Base-by-base conservation (phyloP, 2,797 vertebrate species). In the Malurus splendens region DNA sequence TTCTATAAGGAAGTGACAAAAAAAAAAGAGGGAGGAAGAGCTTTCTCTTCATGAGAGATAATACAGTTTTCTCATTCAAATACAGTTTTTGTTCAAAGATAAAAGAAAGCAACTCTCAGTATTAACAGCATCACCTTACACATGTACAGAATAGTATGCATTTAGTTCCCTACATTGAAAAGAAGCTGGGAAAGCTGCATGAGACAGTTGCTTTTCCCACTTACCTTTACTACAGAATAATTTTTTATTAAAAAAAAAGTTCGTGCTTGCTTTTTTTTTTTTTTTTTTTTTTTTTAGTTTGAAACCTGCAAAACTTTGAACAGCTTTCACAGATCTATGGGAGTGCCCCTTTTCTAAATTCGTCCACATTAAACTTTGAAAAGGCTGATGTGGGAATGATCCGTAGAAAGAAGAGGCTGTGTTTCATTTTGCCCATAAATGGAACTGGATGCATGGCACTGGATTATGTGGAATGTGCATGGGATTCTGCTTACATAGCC, bases 371-470 rank as follows among this genome's bases (percentile, higher is more conserved):
- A 73, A 71, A 90, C 57, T 91, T 83, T 77, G 80, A 86, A 94
- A 94, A 95, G 82, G 54, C 85, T 89, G 60, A 92, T 92, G 90
- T 92, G 81, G 91, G 92, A 96, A 94, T 0, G 13, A 82, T 79
- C 44, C 86, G 24, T 14, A 90, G 94, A 94, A 95, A 94, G 82
- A 87, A 88, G 81, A 55, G 77, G 39, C 89, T 86, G 88, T 64
- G 93, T 94, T 94, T 94, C 89, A 89, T 97, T 97, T 97, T 96
- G 96, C 87, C 96, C 96, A 93, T 96, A 97, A 97, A 97, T 96
- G 96, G 96, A 86, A 86, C 94, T 96, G 89, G 91, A 80, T 72
- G 67, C 92, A 93, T 92, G 93, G 93, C 93, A 90, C 80, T 82
- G 91, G 71, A 45, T 82, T 56, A 83, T 41, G 77, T 87, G 93